These are phyloP conservation scores for Dromiciops gliroides DNA, from an alignment of 2,113 vertebrate genomes.

Conservation along the genomic window DNA sequence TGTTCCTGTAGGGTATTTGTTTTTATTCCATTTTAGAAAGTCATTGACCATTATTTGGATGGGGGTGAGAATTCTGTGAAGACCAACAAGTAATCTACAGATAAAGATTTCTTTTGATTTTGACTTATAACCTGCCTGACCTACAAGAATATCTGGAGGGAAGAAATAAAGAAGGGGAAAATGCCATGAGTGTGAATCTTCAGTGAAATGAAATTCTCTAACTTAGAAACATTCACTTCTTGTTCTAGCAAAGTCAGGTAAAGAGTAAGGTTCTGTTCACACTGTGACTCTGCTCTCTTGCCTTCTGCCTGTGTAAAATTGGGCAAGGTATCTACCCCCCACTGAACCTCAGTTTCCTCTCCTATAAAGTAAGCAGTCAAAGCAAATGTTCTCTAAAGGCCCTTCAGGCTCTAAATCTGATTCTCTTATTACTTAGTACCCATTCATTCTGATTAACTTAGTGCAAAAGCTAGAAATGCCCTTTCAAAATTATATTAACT, in stretches of 20 bases:
- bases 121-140: background rate
- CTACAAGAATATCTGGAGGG: background rate
- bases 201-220: background rate
- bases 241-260: background rate
- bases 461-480: background rate
- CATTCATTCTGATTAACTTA: background rate
- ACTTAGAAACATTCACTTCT: slow-evolving; percentile 12
- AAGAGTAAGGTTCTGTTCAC: background rate
- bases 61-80: background rate
- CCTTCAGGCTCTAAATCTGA: background rate
- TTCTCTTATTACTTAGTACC: background rate
- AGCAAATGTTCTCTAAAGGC: background rate
- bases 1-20: background rate
- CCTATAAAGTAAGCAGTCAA: background rate
- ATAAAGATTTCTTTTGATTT: background rate
- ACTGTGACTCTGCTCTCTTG: background rate
- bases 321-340: background rate
- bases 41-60: background rate
- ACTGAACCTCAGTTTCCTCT: background rate
- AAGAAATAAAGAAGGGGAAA: background rate
- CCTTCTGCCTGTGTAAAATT: background rate
- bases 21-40: background rate
- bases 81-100: rapidly evolving
- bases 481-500: background rate
- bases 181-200: background rate